phyloP scores from a whole-genome alignment of 1,140 invertebrate genomes.

The Pantala flavescens region DNA sequence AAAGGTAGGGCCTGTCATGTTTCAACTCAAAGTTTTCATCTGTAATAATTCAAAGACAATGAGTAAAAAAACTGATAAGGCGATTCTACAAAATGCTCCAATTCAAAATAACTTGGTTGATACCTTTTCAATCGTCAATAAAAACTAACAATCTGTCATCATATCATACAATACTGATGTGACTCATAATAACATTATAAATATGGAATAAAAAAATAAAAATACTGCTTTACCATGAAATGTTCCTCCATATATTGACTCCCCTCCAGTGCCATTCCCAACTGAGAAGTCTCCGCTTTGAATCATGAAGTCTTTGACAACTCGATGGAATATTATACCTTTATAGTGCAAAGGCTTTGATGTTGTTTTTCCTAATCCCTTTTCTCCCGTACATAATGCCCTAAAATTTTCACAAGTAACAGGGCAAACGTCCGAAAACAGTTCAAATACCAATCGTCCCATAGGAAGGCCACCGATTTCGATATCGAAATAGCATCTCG shows the following conservation, averaged over 20 bases:
- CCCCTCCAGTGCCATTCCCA: slow-evolving; percentile 82
- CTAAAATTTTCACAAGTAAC: slow-evolving; percentile 93
- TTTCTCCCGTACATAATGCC: slow-evolving; percentile 80
- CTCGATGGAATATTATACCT: slow-evolving; percentile 71
- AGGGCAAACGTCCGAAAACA: slow-evolving; percentile 85
- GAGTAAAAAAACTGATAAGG: too few relatives aligned
- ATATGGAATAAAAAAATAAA: too few relatives aligned
- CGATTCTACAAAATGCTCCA: too few relatives aligned
- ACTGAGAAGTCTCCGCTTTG: slow-evolving; percentile 80
- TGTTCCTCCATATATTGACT: slow-evolving; percentile 82
- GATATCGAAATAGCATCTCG: slow-evolving; percentile 82
- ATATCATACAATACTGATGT: too few relatives aligned
- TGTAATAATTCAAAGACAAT: slow-evolving; percentile 36
- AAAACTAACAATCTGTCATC: too few relatives aligned
- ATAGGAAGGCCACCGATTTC: slow-evolving; percentile 75
- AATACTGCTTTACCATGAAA: slow-evolving; percentile 65
- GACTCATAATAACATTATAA: too few relatives aligned
- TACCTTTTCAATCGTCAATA: too few relatives aligned
- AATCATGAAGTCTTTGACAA: slow-evolving; percentile 89
- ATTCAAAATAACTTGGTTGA: too few relatives aligned
- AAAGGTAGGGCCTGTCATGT: slow-evolving; percentile 73
- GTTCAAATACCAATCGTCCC: slow-evolving; percentile 87
- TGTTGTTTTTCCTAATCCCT: slow-evolving; percentile 60
- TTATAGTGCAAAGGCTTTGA: slow-evolving; percentile 65
- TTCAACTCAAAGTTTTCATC: slow-evolving; percentile 88